phyloP scores from a whole-genome alignment of 2,113 vertebrate genomes.

The Athene noctua region DNA sequence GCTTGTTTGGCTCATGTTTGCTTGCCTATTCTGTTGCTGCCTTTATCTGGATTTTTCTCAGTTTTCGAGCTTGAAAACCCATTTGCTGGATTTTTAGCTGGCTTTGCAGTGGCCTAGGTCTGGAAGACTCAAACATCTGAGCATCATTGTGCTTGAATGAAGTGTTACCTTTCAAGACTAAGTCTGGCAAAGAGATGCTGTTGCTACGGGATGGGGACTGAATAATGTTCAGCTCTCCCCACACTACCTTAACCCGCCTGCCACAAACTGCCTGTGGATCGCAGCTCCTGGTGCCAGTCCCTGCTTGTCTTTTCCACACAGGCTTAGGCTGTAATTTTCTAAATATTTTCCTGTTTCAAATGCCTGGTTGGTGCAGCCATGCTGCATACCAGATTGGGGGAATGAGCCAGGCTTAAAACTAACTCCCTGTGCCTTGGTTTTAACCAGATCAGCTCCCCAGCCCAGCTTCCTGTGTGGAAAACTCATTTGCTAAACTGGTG shows the following conservation, averaged over 20 bases:
- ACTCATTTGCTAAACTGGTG: not conserved
- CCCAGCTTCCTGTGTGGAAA: not conserved
- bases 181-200: not conserved
- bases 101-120: not conserved
- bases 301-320: not conserved
- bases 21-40: not conserved
- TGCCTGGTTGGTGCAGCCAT: not conserved
- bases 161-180: not conserved
- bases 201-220: not conserved
- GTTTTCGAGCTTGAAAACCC: not conserved
- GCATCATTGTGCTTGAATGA: not conserved
- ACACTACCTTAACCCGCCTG: not conserved
- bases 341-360: not conserved
- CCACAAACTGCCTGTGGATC: not conserved
- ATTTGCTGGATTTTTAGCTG: not conserved
- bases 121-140: not conserved
- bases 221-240: not conserved
- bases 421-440: not conserved
- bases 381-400: not conserved
- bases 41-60: not conserved
- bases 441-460: not conserved
- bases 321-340: conserved; percentile 17
- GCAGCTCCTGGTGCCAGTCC: not conserved
- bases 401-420: not conserved
- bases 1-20: not conserved